These are phyloP conservation scores for Microcebus jonahi DNA, from an alignment of 2,113 vertebrate species.

Conservation along the genomic window DNA sequence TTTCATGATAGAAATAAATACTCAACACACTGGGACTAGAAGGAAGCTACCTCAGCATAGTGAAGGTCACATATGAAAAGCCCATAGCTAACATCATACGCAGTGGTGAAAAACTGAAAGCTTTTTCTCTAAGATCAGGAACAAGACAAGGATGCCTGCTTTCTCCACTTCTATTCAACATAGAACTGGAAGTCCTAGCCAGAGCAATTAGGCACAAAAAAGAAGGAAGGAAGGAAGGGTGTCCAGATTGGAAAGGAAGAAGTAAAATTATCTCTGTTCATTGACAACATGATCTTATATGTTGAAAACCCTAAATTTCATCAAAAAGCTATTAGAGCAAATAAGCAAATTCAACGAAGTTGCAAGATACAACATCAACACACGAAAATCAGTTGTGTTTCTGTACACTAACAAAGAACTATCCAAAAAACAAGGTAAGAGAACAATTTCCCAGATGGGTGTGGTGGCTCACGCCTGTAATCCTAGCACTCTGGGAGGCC, in stretches of 20 bases:
- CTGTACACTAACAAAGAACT: background rate
- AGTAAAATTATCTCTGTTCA: background rate
- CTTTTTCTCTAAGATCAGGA: background rate
- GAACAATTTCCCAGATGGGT: background rate
- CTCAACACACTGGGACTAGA: no score
- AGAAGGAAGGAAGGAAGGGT: no score
- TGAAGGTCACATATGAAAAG: background rate
- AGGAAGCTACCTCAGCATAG: no score
- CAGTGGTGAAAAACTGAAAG: background rate
- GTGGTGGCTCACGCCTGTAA: no score
- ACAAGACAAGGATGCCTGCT: no score
- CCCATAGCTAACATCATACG: background rate
- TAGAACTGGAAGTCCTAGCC: no score
- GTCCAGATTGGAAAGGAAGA: no score
- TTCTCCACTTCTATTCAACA: no score
- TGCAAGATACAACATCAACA: background rate
- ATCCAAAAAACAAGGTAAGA: background rate
- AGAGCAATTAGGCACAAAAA: no score
- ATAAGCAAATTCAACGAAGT: background rate
- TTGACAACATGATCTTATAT: background rate
- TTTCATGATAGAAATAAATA: no score
- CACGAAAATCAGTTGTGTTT: background rate
- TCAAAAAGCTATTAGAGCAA: background rate
- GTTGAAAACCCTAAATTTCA: background rate
- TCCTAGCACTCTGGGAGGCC: no score